Evolutionary conservation across 2,888 invertebrate genomes (phyloP), one percentile per base, ranked within the genome.

Genomic region (Mactromeris polynyma): DNA sequence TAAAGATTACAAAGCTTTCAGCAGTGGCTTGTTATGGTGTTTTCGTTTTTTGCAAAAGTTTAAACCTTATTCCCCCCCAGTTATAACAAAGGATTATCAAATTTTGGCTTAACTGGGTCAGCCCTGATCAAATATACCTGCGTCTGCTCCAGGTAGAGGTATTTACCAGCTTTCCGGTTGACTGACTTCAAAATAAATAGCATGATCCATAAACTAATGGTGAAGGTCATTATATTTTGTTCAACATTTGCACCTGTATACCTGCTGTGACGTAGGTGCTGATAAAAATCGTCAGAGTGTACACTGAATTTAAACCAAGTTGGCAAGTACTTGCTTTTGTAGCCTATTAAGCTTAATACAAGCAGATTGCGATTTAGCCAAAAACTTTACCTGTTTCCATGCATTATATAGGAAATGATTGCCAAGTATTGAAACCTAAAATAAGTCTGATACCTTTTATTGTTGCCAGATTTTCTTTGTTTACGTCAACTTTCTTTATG

Each of bases 181-280:
- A 83, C 83, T 83, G 83, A 83, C 46, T 83, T 73, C 77, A 51
- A 77, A 77, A 77, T 83, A 83, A 83, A 83, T 83, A 83, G 77
- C 77, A 9, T 40, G 14, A 36, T 73, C 36, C 33, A 73, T 36
- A 83, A 64, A 0, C 11, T 2, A 64, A 73, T n/a, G 42, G 83
- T 83, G 83, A 83, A 83, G 77, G 77, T 51, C 33, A 40, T 7
- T 9, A 31, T 17, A 40, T 42, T 40, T 21, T 77, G 31, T 36
- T 77, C 6, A n/a, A 77, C 31, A 54, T 40, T 69, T 40, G 64
- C 40, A 69, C 33, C 54, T 81, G 81, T 82, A 64, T 73, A 73
- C 73, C 33, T 82, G 69, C 69, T 69, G 42, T 82, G 82, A 82
- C 82, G 82, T 64, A 69, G 38, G 64, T 14, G 3, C 0, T 46